Evolutionary conservation across 2,888 invertebrate species (phyloP).

Genomic region (Nephrotoma flavescens): DNA sequence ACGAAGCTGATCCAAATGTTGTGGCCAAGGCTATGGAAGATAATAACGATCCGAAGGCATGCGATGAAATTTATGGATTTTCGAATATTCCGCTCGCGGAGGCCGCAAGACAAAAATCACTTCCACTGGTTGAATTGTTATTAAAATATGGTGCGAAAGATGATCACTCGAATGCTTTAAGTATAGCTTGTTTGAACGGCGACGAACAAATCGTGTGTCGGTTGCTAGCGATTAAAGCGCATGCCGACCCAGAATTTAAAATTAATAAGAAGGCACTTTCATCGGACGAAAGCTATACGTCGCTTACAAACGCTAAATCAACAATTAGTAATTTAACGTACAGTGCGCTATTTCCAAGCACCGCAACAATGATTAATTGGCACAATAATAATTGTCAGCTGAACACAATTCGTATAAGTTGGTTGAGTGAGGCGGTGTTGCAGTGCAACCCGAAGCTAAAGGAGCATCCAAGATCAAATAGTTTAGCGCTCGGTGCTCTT

Average conservation of each 20-base stretch:
- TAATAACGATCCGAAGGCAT: conserved; percentile 28
- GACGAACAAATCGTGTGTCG: conserved; percentile 65
- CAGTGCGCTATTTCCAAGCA: conserved; percentile 65
- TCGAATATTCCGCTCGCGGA: conserved; percentile 30
- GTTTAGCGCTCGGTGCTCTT: conserved; percentile 72
- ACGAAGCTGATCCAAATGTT: conserved; percentile 72
- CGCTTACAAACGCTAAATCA: conserved; percentile 18
- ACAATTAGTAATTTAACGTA: conserved; percentile 55
- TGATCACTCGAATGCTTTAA: conserved; percentile 68
- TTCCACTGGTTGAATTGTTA: conserved; percentile 28
- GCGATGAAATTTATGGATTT: conserved; percentile 30
- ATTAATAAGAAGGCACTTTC: conserved; percentile 74
- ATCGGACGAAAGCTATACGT: conserved; percentile 34
- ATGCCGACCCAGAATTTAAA: conserved; percentile 83
- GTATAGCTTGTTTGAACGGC: conserved; percentile 55
- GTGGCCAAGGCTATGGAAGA: conserved; percentile 35
- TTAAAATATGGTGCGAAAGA: conserved; percentile 64
- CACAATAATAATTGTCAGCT: conserved; percentile 58
- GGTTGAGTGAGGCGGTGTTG: conserved; percentile 72
- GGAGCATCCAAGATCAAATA: conserved; percentile 47
- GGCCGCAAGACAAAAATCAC: conserved; percentile 29
- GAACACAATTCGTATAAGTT: conserved; percentile 41
- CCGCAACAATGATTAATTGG: conserved; percentile 86
- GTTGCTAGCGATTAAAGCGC: conserved; percentile 73
- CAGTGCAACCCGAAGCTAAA: conserved; percentile 72